phyloP scores from a whole-genome alignment of 2,888 invertebrate species.

The Agriopis aurantiaria region DNA sequence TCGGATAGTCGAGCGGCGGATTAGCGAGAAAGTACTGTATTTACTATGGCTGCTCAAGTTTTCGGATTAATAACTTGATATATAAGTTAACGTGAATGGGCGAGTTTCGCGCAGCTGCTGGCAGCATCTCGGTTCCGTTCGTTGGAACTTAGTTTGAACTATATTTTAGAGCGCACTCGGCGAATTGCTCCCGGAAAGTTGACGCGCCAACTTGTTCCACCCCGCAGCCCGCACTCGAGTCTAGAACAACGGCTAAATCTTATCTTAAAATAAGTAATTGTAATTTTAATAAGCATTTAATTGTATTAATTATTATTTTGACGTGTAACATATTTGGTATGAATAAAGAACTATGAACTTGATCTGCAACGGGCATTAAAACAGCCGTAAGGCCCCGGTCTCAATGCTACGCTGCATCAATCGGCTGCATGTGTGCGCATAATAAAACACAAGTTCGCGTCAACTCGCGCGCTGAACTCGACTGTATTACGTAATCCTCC shows the following conservation, averaged over 20 bases:
- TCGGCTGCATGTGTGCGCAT: constrained; percentile 58
- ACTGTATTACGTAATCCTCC: constrained; percentile 65
- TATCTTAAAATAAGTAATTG: no score
- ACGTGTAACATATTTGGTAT: no score
- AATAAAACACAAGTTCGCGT: constrained; percentile 65
- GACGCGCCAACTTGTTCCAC: constrained; percentile 56
- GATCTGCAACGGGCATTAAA: no score
- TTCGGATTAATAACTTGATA: constrained; percentile 50
- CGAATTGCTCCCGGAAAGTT: constrained; percentile 66
- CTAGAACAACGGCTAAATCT: constrained; percentile 52
- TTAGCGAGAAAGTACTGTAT: constrained; percentile 13
- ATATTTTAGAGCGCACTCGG: constrained; percentile 70
- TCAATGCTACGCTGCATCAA: constrained; percentile 59
- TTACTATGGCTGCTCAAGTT: constrained; percentile 47
- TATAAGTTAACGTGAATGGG: constrained; percentile 54
- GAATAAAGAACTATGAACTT: no score
- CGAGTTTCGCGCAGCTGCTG: constrained; percentile 54
- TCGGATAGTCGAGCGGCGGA: no score
- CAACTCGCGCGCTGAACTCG: constrained; percentile 59
- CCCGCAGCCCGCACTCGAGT: constrained; percentile 48
- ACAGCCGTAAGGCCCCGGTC: constrained; percentile 40
- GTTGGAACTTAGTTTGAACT: constrained; percentile 71
- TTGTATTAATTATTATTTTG: no score
- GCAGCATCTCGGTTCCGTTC: constrained; percentile 57
- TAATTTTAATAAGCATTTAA: no score